Evolutionary conservation across 64 coral and sea anemone species (phyloP).

Genomic region (Stylophora pistillata): DNA sequence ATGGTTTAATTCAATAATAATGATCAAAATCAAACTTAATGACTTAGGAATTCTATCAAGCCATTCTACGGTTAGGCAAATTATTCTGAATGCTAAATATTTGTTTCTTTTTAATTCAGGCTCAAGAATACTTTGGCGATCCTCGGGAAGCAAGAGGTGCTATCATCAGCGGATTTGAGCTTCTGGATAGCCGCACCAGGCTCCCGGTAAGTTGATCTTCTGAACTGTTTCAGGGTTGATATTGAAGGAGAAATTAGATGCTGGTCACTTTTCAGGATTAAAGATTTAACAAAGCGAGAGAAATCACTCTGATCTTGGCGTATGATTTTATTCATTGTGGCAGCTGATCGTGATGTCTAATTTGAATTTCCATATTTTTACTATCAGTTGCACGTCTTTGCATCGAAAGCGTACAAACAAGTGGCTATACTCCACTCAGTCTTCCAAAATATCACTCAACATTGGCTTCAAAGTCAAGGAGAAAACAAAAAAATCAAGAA

Average conservation of each 20-base stretch:
- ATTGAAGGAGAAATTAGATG: too few species aligned
- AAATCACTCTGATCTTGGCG: not conserved
- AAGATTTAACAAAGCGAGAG: too few species aligned
- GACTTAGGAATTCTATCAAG: too few species aligned
- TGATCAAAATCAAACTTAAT: too few species aligned
- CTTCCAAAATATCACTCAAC: not conserved
- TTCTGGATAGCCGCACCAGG: not conserved
- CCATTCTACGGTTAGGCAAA: not conserved
- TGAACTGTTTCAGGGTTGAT: not conserved
- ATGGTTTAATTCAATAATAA: too few species aligned
- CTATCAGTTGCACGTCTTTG: not conserved
- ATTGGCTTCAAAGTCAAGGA: not conserved
- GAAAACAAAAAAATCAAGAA: not conserved
- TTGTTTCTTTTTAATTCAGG: not conserved
- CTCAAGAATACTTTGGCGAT: constrained; percentile 21
- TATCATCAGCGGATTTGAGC: not conserved
- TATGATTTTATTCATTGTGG: not conserved
- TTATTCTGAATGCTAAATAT: not conserved
- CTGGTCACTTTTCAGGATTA: too few species aligned
- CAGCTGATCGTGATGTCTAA: not conserved
- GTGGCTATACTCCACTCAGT: constrained; percentile 14
- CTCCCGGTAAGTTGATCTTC: not conserved
- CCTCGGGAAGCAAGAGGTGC: not conserved
- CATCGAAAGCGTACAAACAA: constrained; percentile 25
- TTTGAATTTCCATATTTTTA: not conserved